A percentile compares a stretch with the other conserved stretches of the same genome.
Evolutionary conservation across 1,140 invertebrate species (phyloP).

Genomic region (Drosophila simulans): DNA sequence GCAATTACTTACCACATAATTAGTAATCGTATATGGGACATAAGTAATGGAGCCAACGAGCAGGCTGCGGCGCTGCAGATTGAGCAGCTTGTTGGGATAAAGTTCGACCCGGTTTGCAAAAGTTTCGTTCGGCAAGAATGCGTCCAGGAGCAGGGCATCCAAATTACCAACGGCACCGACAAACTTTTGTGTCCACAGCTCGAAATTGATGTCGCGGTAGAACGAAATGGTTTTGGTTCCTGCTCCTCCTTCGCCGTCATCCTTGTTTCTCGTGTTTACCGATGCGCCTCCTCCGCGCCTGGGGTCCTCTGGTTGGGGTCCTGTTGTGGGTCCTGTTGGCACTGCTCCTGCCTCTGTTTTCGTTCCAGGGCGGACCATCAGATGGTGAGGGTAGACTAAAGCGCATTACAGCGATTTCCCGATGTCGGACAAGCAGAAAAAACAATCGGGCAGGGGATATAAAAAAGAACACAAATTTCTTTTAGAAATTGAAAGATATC

Average conservation of each 20-base stretch:
- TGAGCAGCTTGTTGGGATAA: conserved; percentile 82
- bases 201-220: conserved; percentile 80
- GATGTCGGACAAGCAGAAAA: conserved; percentile 49
- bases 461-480: conserved; percentile 3
- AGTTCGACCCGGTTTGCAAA: conserved; percentile 74
- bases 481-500: neutral
- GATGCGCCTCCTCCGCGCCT: conserved; percentile 21
- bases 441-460: conserved; percentile 2
- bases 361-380: conserved; percentile 67
- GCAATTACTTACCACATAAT: conserved; percentile 84
- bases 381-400: conserved; percentile 81
- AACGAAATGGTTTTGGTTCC: conserved; percentile 31
- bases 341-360: conserved; percentile 10
- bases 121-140: conserved; percentile 81
- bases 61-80: conserved; percentile 69
- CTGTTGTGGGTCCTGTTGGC: conserved; percentile 5
- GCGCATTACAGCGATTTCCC: conserved; percentile 62
- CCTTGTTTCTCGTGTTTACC: conserved; percentile 36
- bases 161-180: conserved; percentile 80
- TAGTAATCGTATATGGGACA: conserved; percentile 83
- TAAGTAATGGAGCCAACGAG: conserved; percentile 78
- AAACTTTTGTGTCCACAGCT: conserved; percentile 84
- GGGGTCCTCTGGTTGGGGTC: conserved; percentile 3
- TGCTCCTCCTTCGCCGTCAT: conserved; percentile 1
- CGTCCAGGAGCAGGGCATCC: conserved; percentile 73